Conservation (phyloP, 2,888 invertebrate genomes). For the Lithophane socia region DNA sequence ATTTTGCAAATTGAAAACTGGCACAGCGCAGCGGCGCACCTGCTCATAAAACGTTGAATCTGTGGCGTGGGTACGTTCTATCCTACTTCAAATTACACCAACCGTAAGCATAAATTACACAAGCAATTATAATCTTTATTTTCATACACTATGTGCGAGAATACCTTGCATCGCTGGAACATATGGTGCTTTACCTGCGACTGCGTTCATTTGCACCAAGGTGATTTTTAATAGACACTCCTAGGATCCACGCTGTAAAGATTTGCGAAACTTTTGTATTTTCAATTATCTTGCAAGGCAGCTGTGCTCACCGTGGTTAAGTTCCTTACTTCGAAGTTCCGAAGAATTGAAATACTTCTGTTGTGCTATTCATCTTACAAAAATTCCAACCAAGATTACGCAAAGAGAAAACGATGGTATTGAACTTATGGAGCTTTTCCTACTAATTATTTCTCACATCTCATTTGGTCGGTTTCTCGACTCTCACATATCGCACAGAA, state of each 20-base stretch:
- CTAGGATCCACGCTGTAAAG: slow-evolving; percentile 47
- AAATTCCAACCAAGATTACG: slow-evolving; percentile 12
- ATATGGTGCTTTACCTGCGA: slow-evolving; percentile 41
- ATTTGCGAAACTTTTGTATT: slow-evolving; percentile 47
- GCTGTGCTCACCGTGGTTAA: slow-evolving; percentile 12
- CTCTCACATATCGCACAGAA: slow-evolving; percentile 49
- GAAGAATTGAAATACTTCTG: slow-evolving; percentile 11
- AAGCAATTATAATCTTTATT: slow-evolving; percentile 50
- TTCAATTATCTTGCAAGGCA: slow-evolving; percentile 45
- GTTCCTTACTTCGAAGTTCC: slow-evolving; percentile 21
- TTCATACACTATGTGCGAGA: slow-evolving; percentile 19
- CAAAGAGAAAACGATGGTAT: slow-evolving; percentile 19
- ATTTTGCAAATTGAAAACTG: slow-evolving; percentile 60
- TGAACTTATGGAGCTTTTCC: slow-evolving; percentile 19
- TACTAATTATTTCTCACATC: slow-evolving; percentile 38
- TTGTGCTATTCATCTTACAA: slow-evolving; percentile 9
- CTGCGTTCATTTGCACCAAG: slow-evolving; percentile 45
- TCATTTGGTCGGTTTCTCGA: slow-evolving; percentile 25
- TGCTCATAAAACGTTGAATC: slow-evolving; percentile 60
- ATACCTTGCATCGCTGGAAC: slow-evolving; percentile 27
- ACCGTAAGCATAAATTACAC: slow-evolving; percentile 32
- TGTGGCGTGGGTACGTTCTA: slow-evolving; percentile 56
- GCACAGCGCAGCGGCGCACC: slow-evolving; percentile 60
- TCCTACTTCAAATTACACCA: slow-evolving; percentile 44
- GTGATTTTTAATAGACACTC: slow-evolving; percentile 62